phyloP scores from a whole-genome alignment of 2,113 vertebrate genomes.

The Octodon degus region DNA sequence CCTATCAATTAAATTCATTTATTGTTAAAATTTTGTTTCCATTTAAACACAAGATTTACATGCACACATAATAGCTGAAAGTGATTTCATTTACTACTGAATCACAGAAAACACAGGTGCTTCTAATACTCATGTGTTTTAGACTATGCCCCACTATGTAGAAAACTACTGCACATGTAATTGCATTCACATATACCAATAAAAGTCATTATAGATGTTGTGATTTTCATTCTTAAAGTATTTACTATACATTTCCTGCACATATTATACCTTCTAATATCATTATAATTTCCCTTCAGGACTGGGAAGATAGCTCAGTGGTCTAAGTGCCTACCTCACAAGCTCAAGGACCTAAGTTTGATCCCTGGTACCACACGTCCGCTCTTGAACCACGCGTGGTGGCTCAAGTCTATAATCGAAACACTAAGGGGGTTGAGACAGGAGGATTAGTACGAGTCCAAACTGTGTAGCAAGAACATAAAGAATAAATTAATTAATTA shows the following conservation, averaged over 20 bases:
- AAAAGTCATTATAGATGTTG: neutral
- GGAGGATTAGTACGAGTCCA: too few relatives aligned
- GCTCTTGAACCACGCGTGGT: too few relatives aligned
- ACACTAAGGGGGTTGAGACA: too few relatives aligned
- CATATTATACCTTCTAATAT: neutral
- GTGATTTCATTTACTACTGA: neutral
- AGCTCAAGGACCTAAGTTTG: too few relatives aligned
- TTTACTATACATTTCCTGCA: neutral
- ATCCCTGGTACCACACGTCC: too few relatives aligned
- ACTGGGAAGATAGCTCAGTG: too few relatives aligned
- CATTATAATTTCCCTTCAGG: neutral
- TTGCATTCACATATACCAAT: neutral
- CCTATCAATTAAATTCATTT: neutral
- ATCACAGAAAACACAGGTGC: neutral
- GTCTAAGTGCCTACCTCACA: too few relatives aligned
- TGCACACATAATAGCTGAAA: neutral
- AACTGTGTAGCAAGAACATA: too few relatives aligned
- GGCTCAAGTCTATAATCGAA: too few relatives aligned
- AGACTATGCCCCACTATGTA: neutral
- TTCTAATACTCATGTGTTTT: neutral
- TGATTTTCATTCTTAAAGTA: neutral
- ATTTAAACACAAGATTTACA: neutral
- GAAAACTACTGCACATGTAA: neutral
- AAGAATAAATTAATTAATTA: too few relatives aligned
- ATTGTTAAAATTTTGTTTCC: neutral